A percentile compares a stretch with the other conserved stretches of the same genome.
These are phyloP conservation scores for Spodoptera litura DNA, from an alignment of 1,140 invertebrate species.

Conservation along the genomic window DNA sequence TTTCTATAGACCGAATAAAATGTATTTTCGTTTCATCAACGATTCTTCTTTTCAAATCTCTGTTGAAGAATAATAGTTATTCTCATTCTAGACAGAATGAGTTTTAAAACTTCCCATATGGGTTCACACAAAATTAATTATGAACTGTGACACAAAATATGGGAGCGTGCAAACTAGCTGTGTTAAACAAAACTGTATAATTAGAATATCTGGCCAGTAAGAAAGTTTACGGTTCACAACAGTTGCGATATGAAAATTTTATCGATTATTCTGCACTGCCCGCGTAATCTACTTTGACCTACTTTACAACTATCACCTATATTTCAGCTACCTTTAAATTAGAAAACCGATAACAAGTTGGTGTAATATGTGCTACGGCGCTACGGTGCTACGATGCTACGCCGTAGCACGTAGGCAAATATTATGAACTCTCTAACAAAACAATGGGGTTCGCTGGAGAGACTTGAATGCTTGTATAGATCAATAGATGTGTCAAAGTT, in stretches of 20 bases:
- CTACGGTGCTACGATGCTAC: slow-evolving; percentile 6
- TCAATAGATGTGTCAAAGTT: no score
- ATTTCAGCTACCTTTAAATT: slow-evolving; percentile 5
- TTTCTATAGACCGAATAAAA: no score
- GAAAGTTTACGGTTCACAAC: background rate
- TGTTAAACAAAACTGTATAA: background rate
- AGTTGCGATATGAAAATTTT: background rate
- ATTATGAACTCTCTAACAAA: slow-evolving; percentile 3
- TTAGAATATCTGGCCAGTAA: background rate
- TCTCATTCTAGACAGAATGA: no score
- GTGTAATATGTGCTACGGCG: background rate
- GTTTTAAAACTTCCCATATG: no score
- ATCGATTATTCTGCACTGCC: background rate
- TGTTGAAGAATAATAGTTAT: no score
- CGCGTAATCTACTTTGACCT: slow-evolving; percentile 3
- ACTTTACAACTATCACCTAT: slow-evolving; percentile 3
- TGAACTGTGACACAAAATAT: background rate
- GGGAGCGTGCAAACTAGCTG: background rate
- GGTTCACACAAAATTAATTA: no score
- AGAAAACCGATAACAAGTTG: background rate
- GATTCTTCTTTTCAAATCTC: no score
- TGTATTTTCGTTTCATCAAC: no score
- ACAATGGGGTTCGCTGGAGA: background rate
- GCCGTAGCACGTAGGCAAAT: slow-evolving; percentile 11
- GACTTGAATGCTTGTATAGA: background rate